Conservation (phyloP, 2,113 vertebrate species). For the Spea bombifrons region DNA sequence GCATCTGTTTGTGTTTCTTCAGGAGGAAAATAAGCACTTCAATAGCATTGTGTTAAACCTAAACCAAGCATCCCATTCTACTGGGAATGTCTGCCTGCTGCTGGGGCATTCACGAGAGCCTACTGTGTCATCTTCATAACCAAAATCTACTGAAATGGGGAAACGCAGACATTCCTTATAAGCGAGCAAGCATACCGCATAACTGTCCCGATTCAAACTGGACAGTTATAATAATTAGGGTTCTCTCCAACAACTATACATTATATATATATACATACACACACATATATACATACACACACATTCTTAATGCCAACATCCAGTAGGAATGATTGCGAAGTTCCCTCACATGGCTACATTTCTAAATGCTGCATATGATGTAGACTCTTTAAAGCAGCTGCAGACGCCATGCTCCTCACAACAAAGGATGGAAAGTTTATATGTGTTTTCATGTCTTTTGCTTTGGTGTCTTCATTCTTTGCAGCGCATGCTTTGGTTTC, state of each 20-base stretch:
- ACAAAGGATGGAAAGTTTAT: conserved; percentile 50
- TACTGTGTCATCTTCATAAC: conserved; percentile 67
- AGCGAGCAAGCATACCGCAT: background rate
- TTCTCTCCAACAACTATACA: too few species aligned
- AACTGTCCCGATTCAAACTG: background rate
- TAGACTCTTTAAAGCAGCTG: conserved; percentile 54
- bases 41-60: conserved; percentile 79
- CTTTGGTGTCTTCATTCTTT: conserved; percentile 48
- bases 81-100: conserved; percentile 64
- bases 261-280: background rate
- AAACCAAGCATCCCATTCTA: conserved; percentile 72
- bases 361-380: conserved; percentile 59
- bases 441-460: conserved; percentile 57
- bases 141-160: conserved; percentile 58
- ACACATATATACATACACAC: background rate
- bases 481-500: conserved; percentile 55
- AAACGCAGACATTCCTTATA: conserved; percentile 57
- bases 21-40: conserved; percentile 86
- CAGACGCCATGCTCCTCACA: conserved; percentile 41
- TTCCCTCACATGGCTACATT: conserved; percentile 50
- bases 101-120: conserved; percentile 69
- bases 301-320: too few species aligned
- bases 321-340: background rate
- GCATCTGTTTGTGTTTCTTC: conserved; percentile 85
- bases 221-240: background rate